Evolutionary conservation across 2,888 invertebrate genomes (phyloP).

Genomic region (Pammene aurita): DNA sequence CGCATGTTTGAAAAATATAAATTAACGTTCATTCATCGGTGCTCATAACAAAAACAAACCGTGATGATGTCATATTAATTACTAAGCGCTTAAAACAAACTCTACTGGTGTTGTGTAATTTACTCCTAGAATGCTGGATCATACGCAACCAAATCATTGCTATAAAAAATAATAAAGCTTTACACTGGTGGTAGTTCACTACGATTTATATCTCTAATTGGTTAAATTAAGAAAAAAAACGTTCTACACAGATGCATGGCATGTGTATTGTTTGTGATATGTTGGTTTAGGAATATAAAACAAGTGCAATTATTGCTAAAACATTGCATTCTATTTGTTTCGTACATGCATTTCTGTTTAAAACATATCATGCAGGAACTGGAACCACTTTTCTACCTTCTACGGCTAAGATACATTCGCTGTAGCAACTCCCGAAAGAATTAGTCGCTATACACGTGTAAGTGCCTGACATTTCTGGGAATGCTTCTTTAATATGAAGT

Average conservation of each 20-base stretch:
- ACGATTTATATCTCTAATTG: constrained; percentile 37
- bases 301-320: constrained; percentile 26
- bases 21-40: constrained; percentile 18
- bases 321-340: constrained; percentile 32
- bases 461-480: constrained; percentile 94
- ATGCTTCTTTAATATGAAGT: constrained; percentile 92
- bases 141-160: background rate
- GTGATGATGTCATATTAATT: constrained; percentile 33
- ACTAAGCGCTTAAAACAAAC: constrained; percentile 24
- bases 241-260: constrained; percentile 75
- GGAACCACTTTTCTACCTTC: constrained; percentile 86
- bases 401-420: constrained; percentile 89
- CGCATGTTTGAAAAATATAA: background rate
- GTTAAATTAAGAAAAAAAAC: constrained; percentile 45
- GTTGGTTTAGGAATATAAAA: constrained; percentile 41
- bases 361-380: constrained; percentile 57
- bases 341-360: constrained; percentile 46
- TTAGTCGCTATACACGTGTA: constrained; percentile 93
- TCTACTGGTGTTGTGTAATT: constrained; percentile 21
- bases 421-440: constrained; percentile 91
- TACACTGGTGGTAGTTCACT: constrained; percentile 6
- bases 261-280: constrained; percentile 48
- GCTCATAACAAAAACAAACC: constrained; percentile 29
- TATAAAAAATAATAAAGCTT: constrained; percentile 4
- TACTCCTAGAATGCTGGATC: background rate